Percentiles rank a stretch among this genome's conserved stretches.
phyloP scores from a whole-genome alignment of 2,888 invertebrate species.

The Luperina testacea region DNA sequence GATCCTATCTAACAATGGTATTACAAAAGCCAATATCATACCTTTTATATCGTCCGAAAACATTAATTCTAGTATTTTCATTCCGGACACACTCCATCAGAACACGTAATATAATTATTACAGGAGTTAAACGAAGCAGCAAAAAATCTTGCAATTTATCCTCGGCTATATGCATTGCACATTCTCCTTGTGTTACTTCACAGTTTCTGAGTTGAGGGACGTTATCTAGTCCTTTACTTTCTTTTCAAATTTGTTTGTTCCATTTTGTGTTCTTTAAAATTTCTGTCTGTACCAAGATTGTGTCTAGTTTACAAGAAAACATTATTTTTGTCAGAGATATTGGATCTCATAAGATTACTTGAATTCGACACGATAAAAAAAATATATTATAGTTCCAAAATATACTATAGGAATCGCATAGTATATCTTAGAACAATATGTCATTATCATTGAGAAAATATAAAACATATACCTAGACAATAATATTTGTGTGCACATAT shows the following conservation, averaged over 20 bases:
- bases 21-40: too few relatives aligned
- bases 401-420: too few relatives aligned
- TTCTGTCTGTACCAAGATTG: not conserved
- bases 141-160: slow-evolving; percentile 30
- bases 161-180: slow-evolving; percentile 36
- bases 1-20: too few relatives aligned
- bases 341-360: not conserved
- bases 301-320: not conserved
- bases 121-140: slow-evolving; percentile 15
- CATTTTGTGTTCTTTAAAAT: not conserved
- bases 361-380: too few relatives aligned
- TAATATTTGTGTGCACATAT: not conserved
- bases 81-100: too few relatives aligned
- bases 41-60: too few relatives aligned
- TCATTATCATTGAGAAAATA: not conserved
- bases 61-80: too few relatives aligned
- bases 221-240: slow-evolving; percentile 40
- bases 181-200: slow-evolving; percentile 39
- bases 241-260: slow-evolving; percentile 13
- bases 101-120: slow-evolving; percentile 9
- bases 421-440: not conserved
- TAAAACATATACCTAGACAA: not conserved
- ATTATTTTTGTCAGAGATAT: not conserved
- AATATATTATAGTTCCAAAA: too few relatives aligned
- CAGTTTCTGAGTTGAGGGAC: slow-evolving; percentile 29